Percentiles rank a stretch among this genome's conserved stretches.
Evolutionary conservation across 2,113 vertebrate species (phyloP).

Genomic region (Ptyas mucosa): DNA sequence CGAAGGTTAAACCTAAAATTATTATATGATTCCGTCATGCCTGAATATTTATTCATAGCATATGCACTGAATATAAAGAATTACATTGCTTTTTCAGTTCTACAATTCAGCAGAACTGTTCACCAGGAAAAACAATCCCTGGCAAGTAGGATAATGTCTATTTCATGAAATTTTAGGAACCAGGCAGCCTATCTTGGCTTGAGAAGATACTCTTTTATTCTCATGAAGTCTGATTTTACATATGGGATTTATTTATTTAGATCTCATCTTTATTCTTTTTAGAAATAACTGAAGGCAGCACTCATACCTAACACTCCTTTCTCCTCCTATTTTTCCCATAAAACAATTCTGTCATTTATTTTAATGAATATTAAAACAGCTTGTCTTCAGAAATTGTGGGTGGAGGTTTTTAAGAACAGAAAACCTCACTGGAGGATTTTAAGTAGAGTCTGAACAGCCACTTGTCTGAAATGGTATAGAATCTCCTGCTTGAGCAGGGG

Average conservation of each 20-base stretch:
- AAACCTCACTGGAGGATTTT: no score
- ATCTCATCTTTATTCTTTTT: neutral
- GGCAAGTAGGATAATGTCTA: neutral
- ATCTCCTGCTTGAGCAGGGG: no score
- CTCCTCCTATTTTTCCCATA: neutral
- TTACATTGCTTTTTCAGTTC: neutral
- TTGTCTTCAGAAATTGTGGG: no score
- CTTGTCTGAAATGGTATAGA: no score
- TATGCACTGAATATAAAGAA: neutral
- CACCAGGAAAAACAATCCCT: neutral
- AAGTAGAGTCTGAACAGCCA: no score
- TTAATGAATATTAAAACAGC: no score
- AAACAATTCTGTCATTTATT: neutral
- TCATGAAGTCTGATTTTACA: neutral
- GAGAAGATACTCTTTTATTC: neutral
- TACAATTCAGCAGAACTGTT: neutral
- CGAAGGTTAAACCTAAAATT: neutral
- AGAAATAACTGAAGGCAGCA: neutral
- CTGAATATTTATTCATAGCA: neutral
- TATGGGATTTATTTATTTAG: neutral
- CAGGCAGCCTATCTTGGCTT: neutral
- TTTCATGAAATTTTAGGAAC: neutral
- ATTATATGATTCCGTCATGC: neutral
- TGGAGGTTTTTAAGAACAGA: no score
- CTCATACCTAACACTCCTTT: neutral